phyloP scores from a whole-genome alignment of 2,113 vertebrate species.

The Chauna torquata region DNA sequence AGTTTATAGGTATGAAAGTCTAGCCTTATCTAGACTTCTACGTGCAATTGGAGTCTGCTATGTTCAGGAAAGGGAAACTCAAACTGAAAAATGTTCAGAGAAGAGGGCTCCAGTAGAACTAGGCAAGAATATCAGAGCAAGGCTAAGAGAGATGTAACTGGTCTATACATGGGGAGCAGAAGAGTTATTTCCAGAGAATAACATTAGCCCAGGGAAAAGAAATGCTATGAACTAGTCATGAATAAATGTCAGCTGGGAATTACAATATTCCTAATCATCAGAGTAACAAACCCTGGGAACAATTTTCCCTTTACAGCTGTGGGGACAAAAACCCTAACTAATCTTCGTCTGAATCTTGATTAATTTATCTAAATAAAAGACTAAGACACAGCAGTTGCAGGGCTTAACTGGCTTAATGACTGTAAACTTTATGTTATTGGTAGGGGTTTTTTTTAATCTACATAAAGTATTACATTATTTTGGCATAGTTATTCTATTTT shows the following conservation, averaged over 20 bases:
- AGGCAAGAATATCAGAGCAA: not conserved
- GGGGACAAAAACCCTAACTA: not conserved
- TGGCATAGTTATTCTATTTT: not conserved
- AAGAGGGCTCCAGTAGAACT: not conserved
- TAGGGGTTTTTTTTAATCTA: not conserved
- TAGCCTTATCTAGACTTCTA: not conserved
- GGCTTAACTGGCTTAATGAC: not conserved
- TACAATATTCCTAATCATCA: not conserved
- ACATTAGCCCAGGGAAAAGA: not conserved
- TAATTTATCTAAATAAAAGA: not conserved
- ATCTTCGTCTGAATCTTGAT: not conserved
- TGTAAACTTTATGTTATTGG: not conserved
- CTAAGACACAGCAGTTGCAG: not conserved
- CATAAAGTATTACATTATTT: not conserved
- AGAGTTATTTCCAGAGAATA: not conserved
- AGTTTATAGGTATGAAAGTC: not conserved
- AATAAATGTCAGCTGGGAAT: not conserved
- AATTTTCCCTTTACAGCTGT: not conserved
- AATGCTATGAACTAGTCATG: not conserved
- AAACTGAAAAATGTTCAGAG: not conserved
- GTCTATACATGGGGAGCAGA: not conserved
- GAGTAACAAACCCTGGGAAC: not conserved
- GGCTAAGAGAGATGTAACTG: not conserved
- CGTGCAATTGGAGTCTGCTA: accelerated
- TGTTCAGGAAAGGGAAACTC: not conserved